A percentile compares a stretch with the other conserved stretches of the same genome.
phyloP scores from a whole-genome alignment of 2,888 invertebrate genomes.

The Orthosia cruda region DNA sequence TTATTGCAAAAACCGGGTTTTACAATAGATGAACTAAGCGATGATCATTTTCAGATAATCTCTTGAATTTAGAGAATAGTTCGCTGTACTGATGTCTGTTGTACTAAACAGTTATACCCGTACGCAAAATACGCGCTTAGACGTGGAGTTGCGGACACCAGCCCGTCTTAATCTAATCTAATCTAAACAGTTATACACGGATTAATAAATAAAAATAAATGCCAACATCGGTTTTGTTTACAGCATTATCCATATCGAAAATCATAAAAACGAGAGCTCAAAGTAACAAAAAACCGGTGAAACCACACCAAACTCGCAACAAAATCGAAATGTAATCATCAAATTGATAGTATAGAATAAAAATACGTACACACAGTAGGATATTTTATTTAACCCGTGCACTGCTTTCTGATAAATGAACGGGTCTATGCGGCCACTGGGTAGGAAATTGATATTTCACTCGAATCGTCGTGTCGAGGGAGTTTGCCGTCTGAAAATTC shows the following conservation, averaged over 20 bases:
- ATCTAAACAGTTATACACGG: not conserved
- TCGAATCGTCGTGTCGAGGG: conserved; percentile 74
- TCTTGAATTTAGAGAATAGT: not conserved
- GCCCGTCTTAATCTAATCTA: too few species aligned
- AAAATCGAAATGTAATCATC: conserved; percentile 51
- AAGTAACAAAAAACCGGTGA: not conserved
- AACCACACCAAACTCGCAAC: conserved; percentile 2
- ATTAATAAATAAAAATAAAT: not conserved
- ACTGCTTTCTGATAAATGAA: conserved; percentile 82
- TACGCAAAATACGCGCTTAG: too few species aligned
- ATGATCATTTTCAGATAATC: not conserved
- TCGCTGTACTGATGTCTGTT: not conserved
- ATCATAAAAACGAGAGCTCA: not conserved
- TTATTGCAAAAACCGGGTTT: not conserved
- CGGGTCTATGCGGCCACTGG: conserved; percentile 77
- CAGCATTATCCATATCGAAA: not conserved
- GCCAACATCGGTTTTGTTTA: too few species aligned
- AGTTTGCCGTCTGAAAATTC: conserved; percentile 67
- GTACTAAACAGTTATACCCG: not conserved
- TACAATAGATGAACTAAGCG: not conserved
- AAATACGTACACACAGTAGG: conserved; percentile 37
- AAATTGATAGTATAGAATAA: conserved; percentile 55
- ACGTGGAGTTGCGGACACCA: too few species aligned
- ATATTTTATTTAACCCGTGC: conserved; percentile 77
- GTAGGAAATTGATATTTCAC: conserved; percentile 88